Evolutionary conservation across 2,888 invertebrate species (phyloP).

Genomic region (Athripsodes cinereus): DNA sequence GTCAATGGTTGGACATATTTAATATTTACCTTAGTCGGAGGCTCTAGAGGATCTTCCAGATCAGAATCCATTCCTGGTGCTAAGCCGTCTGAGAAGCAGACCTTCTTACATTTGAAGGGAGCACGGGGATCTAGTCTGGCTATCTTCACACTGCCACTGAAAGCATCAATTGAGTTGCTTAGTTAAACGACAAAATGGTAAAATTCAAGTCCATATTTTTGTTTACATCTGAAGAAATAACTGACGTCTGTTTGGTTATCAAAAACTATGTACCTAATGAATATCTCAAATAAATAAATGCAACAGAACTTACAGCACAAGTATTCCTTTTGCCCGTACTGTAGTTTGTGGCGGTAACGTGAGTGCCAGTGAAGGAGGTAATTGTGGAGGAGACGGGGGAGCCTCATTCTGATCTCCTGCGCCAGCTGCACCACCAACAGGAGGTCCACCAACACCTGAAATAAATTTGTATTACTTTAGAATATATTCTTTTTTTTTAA

Average conservation of each 20-base stretch:
- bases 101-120: slow-evolving; percentile 36
- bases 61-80: slow-evolving; percentile 49
- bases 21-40: slow-evolving; percentile 36
- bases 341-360: slow-evolving; percentile 13
- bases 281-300: too few species aligned
- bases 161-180: not conserved
- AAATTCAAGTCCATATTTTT: too few species aligned
- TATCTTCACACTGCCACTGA: slow-evolving; percentile 11
- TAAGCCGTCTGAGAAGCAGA: slow-evolving; percentile 48
- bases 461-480: too few species aligned
- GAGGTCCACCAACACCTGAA: slow-evolving; percentile 4
- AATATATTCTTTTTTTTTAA: not conserved
- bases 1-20: too few species aligned
- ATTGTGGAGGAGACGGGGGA: slow-evolving; percentile 29
- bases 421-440: not conserved
- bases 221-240: too few species aligned
- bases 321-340: slow-evolving; percentile 22
- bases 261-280: too few species aligned
- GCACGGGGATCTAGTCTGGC: slow-evolving; percentile 16
- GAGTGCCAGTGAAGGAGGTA: not conserved
- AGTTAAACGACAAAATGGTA: not conserved
- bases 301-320: slow-evolving; percentile 23
- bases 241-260: too few species aligned
- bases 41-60: slow-evolving; percentile 34
- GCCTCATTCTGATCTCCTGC: slow-evolving; percentile 2